phyloP scores from a whole-genome alignment of 2,888 invertebrate species.

The Megastigmus dorsalis region DNA sequence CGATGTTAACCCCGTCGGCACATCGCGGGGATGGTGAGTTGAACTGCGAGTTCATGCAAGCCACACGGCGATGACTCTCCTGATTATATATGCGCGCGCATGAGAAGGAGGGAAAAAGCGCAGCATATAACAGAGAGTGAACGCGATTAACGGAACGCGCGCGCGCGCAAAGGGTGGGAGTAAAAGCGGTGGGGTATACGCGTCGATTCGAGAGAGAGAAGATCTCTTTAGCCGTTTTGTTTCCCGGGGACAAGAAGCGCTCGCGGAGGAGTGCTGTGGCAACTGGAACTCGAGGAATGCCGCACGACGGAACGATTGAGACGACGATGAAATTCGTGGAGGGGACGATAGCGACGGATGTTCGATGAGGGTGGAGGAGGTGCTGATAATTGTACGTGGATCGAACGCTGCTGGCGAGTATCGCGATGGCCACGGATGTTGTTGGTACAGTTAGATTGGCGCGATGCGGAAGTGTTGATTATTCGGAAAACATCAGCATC shows the following conservation, averaged over 20 bases:
- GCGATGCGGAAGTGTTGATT: too few relatives aligned
- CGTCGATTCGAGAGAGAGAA: constrained; percentile 43
- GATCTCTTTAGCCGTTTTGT: constrained; percentile 29
- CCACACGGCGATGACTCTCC: constrained; percentile 44
- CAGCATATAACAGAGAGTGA: too few relatives aligned
- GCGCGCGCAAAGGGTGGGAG: constrained; percentile 7
- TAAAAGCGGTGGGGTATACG: too few relatives aligned
- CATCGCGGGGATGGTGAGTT: constrained; percentile 21
- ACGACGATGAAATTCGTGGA: constrained; percentile 30
- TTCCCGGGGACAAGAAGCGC: constrained; percentile 27
- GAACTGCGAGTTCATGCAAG: constrained; percentile 14
- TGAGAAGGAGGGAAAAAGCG: neutral
- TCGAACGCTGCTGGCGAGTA: too few relatives aligned
- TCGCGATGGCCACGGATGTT: too few relatives aligned
- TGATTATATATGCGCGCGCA: constrained; percentile 4
- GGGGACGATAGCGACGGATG: too few relatives aligned
- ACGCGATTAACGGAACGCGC: constrained; percentile 47
- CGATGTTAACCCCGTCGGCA: constrained; percentile 10
- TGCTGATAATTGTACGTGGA: too few relatives aligned
- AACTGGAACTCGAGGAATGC: constrained; percentile 39
- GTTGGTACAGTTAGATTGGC: too few relatives aligned
- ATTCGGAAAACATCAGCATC: too few relatives aligned
- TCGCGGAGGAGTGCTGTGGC: neutral
- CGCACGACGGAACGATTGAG: constrained; percentile 18
- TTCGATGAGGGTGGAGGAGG: constrained; percentile 16